Base-by-base conservation (phyloP, 2,797 vertebrate genomes). In the Percopsis omiscomaycus region DNA sequence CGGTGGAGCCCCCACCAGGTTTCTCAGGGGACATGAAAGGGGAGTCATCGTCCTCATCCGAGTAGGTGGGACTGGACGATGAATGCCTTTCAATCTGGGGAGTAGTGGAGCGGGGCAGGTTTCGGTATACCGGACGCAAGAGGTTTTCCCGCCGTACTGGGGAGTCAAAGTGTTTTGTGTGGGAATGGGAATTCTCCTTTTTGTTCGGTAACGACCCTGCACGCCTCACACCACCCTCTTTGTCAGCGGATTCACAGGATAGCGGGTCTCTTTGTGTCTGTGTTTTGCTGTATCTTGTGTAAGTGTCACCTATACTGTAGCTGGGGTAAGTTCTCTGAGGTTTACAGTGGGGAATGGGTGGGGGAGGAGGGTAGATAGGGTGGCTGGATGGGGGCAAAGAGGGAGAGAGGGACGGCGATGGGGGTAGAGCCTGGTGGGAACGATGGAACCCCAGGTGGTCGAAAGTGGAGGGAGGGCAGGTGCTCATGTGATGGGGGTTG, bases 401-500 rank as follows among this genome's bases (percentile, higher is more conserved):
- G 8, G 92, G 89, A 61, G 91, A 94, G 55, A 89, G 93, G 65
- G 89, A 94, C 1, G 85, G 94, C 73, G 80, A 93, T 51, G 92
- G 87, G 67, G 89, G 93, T 14, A 93, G 78, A 70, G 89, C 84
- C 74, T 89, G 93, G 85, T 92, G 89, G 69, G 93, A 89, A 16
- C 94, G 91, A 80, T 91, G 90, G 67, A 94, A 87, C 32, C 92
- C 91, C 46, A 94, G 81, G 80, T 93, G 94, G 69, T 94, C 93
- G 62, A 93, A 94, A 61, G 91, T 90, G 69, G 92, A 92, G 6
- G 86, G 66, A 2, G 86, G 88, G 86, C 88, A 89, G 89, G 89
- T 88, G 90, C 84, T 87, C 88, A 90, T 92, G 80, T 93, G 86
- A 78, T 92, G 89, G 46, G 94, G 93, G 78, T 95, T 94, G 37